These are phyloP conservation scores for Leptestheria dahalacensis DNA, from an alignment of 1,140 invertebrate species.

Conservation along the genomic window DNA sequence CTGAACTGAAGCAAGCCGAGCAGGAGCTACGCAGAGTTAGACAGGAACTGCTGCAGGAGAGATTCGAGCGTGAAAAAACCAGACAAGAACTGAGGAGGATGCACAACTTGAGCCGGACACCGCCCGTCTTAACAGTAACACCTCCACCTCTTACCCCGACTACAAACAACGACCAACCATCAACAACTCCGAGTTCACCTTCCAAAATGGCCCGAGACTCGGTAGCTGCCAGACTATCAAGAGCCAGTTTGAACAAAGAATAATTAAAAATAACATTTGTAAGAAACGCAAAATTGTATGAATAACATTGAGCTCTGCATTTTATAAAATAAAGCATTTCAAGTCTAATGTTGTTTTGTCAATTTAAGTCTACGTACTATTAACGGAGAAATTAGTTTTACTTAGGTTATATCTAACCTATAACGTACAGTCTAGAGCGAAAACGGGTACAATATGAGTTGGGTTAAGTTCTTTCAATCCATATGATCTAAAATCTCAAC, in stretches of 20 bases:
- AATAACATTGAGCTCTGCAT: no score
- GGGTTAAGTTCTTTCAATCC: no score
- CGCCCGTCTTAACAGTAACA: neutral
- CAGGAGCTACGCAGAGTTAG: neutral
- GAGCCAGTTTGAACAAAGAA: neutral
- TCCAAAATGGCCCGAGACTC: neutral
- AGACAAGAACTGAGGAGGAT: neutral
- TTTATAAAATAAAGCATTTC: no score
- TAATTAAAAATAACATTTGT: neutral
- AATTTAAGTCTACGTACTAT: no score
- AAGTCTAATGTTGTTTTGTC: no score
- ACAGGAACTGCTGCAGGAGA: slow-evolving; percentile 7
- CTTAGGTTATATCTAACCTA: no score
- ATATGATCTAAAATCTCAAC: no score
- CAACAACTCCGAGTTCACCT: neutral
- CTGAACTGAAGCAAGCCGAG: neutral
- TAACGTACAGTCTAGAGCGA: no score
- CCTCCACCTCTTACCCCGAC: neutral
- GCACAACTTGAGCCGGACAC: neutral
- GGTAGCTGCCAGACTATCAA: neutral
- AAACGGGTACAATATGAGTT: no score
- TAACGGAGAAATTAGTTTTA: no score
- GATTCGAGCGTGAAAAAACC: slow-evolving; percentile 4
- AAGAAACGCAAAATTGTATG: neutral
- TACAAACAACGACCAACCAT: neutral